These are phyloP conservation scores for Dreissena polymorpha DNA, from an alignment of 1,140 invertebrate species.

Conservation along the genomic window DNA sequence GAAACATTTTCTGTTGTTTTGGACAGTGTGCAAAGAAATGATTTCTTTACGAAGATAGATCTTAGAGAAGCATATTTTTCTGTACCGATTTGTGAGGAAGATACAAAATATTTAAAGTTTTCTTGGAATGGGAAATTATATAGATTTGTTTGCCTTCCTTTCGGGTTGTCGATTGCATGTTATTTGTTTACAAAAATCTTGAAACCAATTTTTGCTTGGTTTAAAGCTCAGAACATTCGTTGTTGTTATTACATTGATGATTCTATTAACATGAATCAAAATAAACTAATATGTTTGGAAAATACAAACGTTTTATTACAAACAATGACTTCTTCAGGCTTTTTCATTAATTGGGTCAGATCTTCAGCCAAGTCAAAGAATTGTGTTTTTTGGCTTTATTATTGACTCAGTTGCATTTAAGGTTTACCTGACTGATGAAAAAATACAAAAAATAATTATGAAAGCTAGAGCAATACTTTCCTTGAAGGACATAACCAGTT, in stretches of 20 bases:
- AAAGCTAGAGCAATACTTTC: background rate
- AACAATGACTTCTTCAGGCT: slow-evolving; percentile 35
- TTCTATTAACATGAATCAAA: slow-evolving; percentile 34
- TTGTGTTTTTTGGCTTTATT: slow-evolving; percentile 49
- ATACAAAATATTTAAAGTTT: slow-evolving; percentile 38
- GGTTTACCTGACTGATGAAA: slow-evolving; percentile 52
- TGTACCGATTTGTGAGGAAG: background rate
- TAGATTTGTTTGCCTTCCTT: slow-evolving; percentile 11
- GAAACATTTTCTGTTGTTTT: slow-evolving; percentile 39
- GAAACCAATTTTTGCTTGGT: slow-evolving; percentile 43
- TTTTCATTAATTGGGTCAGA: slow-evolving; percentile 43
- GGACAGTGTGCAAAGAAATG: slow-evolving; percentile 24
- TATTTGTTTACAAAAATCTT: slow-evolving; percentile 48
- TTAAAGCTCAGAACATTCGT: slow-evolving; percentile 30
- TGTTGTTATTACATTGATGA: slow-evolving; percentile 57
- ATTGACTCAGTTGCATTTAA: slow-evolving; percentile 49
- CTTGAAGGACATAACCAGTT: background rate
- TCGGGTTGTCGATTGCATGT: slow-evolving; percentile 14
- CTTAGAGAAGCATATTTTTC: slow-evolving; percentile 35
- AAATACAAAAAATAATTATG: slow-evolving; percentile 30
- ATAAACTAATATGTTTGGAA: slow-evolving; percentile 5
- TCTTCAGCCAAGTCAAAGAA: slow-evolving; percentile 39
- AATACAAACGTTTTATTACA: slow-evolving; percentile 15
- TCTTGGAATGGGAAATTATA: slow-evolving; percentile 9
- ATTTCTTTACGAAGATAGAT: slow-evolving; percentile 36